Conservation (phyloP, 2,888 invertebrate species). For the Leptinotarsa haldemani region DNA sequence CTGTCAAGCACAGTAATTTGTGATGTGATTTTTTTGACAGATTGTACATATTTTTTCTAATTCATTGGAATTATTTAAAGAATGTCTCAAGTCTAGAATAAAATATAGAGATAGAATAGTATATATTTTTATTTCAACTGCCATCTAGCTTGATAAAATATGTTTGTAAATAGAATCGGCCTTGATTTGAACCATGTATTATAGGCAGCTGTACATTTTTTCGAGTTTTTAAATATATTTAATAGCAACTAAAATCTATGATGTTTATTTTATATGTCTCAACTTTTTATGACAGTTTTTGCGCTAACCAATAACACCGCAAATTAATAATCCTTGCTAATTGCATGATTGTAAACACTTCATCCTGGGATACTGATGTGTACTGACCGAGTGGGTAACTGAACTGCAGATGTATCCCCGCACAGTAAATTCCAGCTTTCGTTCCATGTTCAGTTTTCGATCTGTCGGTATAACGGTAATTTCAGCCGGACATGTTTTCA, state of each 20-base stretch:
- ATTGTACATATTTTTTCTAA: slow-evolving; percentile 1
- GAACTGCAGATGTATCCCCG: no score
- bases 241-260: neutral
- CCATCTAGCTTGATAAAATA: slow-evolving; percentile 26
- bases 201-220: slow-evolving; percentile 7
- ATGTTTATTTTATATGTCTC: no score
- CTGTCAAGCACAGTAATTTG: neutral
- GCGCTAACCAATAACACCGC: no score
- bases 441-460: no score
- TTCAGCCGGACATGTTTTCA: no score
- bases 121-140: slow-evolving; percentile 10
- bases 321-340: no score
- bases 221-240: slow-evolving; percentile 12
- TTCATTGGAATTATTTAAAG: slow-evolving; percentile 4
- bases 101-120: slow-evolving; percentile 6
- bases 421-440: no score
- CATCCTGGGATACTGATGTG: no score
- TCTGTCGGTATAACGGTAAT: no score
- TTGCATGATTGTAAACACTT: no score
- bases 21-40: neutral
- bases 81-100: neutral
- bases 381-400: no score
- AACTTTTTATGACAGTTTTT: no score
- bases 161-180: slow-evolving; percentile 32
- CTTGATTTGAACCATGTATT: neutral